These are phyloP conservation scores for Pangasianodon hypophthalmus DNA, from an alignment of 2,113 vertebrate genomes.

Conservation along the genomic window DNA sequence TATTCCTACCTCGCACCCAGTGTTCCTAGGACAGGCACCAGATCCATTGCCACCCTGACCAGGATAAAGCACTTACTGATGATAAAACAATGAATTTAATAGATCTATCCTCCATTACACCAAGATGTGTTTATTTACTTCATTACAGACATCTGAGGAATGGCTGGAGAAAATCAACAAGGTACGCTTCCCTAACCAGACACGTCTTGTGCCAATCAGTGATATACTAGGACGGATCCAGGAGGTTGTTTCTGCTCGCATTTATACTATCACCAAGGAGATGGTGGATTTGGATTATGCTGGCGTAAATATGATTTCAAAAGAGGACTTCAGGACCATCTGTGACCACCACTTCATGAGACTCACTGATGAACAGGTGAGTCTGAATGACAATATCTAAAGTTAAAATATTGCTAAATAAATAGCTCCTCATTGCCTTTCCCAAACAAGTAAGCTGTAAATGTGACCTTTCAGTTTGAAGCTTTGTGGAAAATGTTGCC, in stretches of 20 bases:
- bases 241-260: slow-evolving; percentile 59
- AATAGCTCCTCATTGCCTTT: neutral
- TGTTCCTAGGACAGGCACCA: neutral
- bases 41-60: neutral
- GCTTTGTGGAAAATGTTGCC: slow-evolving; percentile 73
- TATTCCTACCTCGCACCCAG: neutral
- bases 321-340: slow-evolving; percentile 69
- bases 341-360: slow-evolving; percentile 64
- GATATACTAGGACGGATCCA: slow-evolving; percentile 64
- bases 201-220: slow-evolving; percentile 59
- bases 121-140: neutral
- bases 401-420: neutral
- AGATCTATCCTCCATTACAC: neutral
- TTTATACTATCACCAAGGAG: slow-evolving; percentile 63
- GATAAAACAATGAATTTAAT: neutral
- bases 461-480: slow-evolving; percentile 67
- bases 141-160: slow-evolving; percentile 63
- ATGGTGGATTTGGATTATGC: slow-evolving; percentile 64
- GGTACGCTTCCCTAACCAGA: slow-evolving; percentile 45
- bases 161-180: slow-evolving; percentile 70
- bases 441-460: neutral
- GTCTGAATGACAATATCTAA: slow-evolving; percentile 8
- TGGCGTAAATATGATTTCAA: slow-evolving; percentile 56
- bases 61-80: neutral
- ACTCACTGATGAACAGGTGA: slow-evolving; percentile 75